A percentile compares a stretch with the other conserved stretches of the same genome.
phyloP scores from a whole-genome alignment of 2,888 invertebrate genomes.

The Hofmannophila pseudospretella region DNA sequence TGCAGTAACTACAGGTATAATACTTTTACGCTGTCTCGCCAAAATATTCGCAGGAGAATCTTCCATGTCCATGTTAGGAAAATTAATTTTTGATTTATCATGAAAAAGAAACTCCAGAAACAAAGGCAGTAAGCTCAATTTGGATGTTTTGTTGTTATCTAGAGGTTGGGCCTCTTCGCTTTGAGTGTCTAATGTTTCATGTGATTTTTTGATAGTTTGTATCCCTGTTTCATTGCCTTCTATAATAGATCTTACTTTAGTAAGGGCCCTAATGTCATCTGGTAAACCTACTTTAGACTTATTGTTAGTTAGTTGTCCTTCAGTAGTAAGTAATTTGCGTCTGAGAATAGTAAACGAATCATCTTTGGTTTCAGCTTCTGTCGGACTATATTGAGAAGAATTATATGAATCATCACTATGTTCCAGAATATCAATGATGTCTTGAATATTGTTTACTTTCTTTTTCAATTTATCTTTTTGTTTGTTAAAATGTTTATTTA shows the following conservation, averaged over 20 bases:
- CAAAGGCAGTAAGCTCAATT: conserved; percentile 35
- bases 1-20: conserved; percentile 10
- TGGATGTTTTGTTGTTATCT: conserved; percentile 17
- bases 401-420: conserved; percentile 25
- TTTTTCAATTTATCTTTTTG: conserved; percentile 22
- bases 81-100: conserved; percentile 18
- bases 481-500: conserved; percentile 12
- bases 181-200: neutral
- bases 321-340: conserved; percentile 5
- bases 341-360: neutral
- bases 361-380: conserved; percentile 40
- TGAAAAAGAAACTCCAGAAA: conserved; percentile 49
- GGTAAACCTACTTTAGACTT: neutral
- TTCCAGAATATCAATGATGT: conserved; percentile 57
- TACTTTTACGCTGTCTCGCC: conserved; percentile 20
- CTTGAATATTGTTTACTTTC: conserved; percentile 57
- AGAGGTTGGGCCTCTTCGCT: neutral
- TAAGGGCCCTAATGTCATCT: neutral
- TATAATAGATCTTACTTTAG: neutral
- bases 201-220: neutral
- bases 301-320: neutral
- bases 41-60: conserved; percentile 13
- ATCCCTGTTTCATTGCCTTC: neutral
- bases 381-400: conserved; percentile 32
- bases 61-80: conserved; percentile 6